Base-by-base conservation (phyloP, 2,888 invertebrate species). In the Drosophila mulleri region DNA sequence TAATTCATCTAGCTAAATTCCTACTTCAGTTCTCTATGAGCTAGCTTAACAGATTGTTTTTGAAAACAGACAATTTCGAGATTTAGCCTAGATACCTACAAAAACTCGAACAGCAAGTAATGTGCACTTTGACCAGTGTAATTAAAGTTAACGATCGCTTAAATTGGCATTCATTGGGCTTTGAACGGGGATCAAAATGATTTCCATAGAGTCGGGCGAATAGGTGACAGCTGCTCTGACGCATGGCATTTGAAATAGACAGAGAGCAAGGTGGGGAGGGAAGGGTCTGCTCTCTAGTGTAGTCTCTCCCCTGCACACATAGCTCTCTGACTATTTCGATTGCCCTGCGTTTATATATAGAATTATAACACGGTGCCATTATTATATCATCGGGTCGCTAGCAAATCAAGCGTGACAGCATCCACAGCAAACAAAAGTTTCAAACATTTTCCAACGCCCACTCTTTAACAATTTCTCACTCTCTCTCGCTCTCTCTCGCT, bases 101-200 rank as follows among this genome's bases (percentile, higher is more conserved):
- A 20, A 32, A 20, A 67, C 54, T 60, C 4, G 23, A 8, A 14
- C 16, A 44, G 20, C 26, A n/a, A 50, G 37, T 60, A 12, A 29
- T 41, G 26, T 72, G 89, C 80, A 78, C 91, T 90, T 87, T 87
- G 79, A 80, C 85, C 72, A 42, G 18, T 23, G 52, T 75, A 90
- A 90, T 90, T 89, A 72, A 89, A 76, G 60, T 87, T 78, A 84
- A 81, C 75, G 81, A 89, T 81, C 58, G 84, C 58, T 59, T 81
- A 87, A 89, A 89, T 90, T 90, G 84, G 50, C 42, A 47, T 45
- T 53, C 61, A 68, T 74, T 74, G 65, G 63, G 68, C 62, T 73
- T 66, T 47, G 52, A 75, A 71, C 61, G 54, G 37, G 50, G 67
- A 77, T 85, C 80, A 63, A 62, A 59, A 20, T 50, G 50, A 78